Conservation (phyloP, 2,888 invertebrate genomes). For the Spilarctia lutea region DNA sequence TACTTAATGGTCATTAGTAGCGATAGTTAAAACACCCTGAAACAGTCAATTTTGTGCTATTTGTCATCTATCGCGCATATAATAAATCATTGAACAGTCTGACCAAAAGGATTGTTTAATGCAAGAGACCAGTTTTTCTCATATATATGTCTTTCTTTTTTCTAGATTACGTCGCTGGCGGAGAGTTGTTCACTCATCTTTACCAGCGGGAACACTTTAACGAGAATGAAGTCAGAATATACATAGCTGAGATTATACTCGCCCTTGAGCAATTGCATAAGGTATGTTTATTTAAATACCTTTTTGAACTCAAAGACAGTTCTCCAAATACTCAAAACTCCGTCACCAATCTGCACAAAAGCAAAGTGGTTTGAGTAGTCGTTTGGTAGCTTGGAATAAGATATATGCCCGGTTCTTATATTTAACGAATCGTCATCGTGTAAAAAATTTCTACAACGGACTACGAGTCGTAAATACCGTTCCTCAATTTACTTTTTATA, state of each 20-base stretch:
- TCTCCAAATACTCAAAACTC: too few relatives aligned
- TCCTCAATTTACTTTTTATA: too few relatives aligned
- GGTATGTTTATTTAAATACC: constrained; percentile 84
- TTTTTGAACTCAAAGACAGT: not conserved
- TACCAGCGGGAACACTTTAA: constrained; percentile 97
- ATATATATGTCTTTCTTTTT: not conserved
- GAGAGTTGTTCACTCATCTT: constrained; percentile 98
- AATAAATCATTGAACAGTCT: not conserved
- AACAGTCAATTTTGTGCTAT: not conserved
- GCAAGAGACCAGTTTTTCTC: not conserved
- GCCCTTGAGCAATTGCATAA: constrained; percentile 98
- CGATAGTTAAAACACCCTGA: not conserved
- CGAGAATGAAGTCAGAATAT: constrained; percentile 95
- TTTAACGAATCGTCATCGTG: too few relatives aligned
- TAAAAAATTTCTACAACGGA: too few relatives aligned
- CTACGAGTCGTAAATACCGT: too few relatives aligned
- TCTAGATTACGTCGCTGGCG: constrained; percentile 98
- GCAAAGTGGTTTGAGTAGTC: too few relatives aligned
- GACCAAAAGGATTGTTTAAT: not conserved
- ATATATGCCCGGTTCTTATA: too few relatives aligned
- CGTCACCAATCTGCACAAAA: too few relatives aligned
- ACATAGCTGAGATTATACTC: constrained; percentile 98
- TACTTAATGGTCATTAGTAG: too few relatives aligned
- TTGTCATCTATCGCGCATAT: not conserved
- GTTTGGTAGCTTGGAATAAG: too few relatives aligned